Base-by-base conservation (phyloP, 2,888 invertebrate species). In the Eilema depressum region DNA sequence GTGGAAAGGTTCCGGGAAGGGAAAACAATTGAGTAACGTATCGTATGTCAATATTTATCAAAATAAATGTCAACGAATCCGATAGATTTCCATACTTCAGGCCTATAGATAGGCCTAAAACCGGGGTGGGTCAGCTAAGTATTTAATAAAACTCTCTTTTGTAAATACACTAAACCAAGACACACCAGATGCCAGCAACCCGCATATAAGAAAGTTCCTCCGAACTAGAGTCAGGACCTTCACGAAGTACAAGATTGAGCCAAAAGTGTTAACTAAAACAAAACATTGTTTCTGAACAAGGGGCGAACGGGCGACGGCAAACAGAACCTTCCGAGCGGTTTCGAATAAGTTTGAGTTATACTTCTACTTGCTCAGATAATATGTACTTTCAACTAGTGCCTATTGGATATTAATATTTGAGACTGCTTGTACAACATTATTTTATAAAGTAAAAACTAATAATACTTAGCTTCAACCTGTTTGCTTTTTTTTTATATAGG, bases 241-340 rank as follows among this genome's bases (percentile, higher is more conserved):
- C 26, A n/a, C 63, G 37, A 63, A 62, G 41, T 65, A 28, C 25
- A 63, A 69, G 71, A 75, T 75, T 70, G 76, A 73, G 66, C 59
- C 69, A 59, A 73, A 76, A 75, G 80, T 79, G 80, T 72, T 79
- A 80, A 77, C 75, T 80, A 71, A 79, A 81, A 81, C 80, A 77
- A 81, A 80, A 79, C 77, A 53, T 64, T 75, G 76, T 71, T 72
- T 73, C 70, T 75, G 71, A 75, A 69, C 53, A 53, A 53, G 53
- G 53, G 53, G n/a, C n/a, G 10, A 53, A 64, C 67, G 64, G 17
- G 23, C 41, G 47, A 63, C 57, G 53, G 56, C 71, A 81, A 25
- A 65, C 65, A 69, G 56, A 0, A 12, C 59, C 26, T 30, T 14
- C 20, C 20, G 10, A 53, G 53, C 53, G 53, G 53, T 53, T 53